Evolutionary conservation across 2,888 invertebrate genomes (phyloP), one percentile per base, ranked within the genome.

Genomic region (Osmoderma eremita): DNA sequence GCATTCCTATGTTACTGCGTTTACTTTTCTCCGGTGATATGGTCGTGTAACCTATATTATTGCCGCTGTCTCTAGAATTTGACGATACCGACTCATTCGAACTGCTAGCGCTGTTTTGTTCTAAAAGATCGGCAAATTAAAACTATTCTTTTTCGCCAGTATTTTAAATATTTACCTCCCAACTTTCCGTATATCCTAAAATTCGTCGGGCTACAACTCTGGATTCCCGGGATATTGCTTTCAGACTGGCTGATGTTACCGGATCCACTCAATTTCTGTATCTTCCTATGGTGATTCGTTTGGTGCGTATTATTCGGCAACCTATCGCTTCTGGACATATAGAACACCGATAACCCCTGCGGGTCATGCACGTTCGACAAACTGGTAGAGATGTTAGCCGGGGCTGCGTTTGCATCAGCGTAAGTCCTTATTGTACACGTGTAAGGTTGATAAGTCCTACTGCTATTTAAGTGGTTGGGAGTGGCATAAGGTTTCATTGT

Each of bases 21-120:
- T 88, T 87, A 72, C 84, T 85, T 78, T 88, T 88, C 74, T 86
- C 84, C 54, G 86, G 86, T 67, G 80, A 76, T 68, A 71, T 76
- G 73, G 74, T 73, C 65, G 78, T 73, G 48, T 77, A 78, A 15
- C 76, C 78, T 51, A 78, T 22, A 38, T 69, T 72, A 36, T 56
- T 67, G 45, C 74, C 77, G 79, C 86, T 74, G 77, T 88, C 84
- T 78, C 88, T 84, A 30, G 89, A 89, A 74, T 85, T 84, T 67
- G 91, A 91, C 71, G 91, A 91, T 53, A 94, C 90, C 0, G 94
- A 94, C 84, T 95, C 94, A 75, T 90, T 92, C 17, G 94, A 93
- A 84, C 94, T 94, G 82, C 93, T 91, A 15, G 91, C 91, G 72
- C 81, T 81, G 69, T 83, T 82, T 24, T 80, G 75, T 49, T 80